These are phyloP conservation scores for Liodrosophila aerea DNA, from an alignment of 2,888 invertebrate species.

Conservation along the genomic window DNA sequence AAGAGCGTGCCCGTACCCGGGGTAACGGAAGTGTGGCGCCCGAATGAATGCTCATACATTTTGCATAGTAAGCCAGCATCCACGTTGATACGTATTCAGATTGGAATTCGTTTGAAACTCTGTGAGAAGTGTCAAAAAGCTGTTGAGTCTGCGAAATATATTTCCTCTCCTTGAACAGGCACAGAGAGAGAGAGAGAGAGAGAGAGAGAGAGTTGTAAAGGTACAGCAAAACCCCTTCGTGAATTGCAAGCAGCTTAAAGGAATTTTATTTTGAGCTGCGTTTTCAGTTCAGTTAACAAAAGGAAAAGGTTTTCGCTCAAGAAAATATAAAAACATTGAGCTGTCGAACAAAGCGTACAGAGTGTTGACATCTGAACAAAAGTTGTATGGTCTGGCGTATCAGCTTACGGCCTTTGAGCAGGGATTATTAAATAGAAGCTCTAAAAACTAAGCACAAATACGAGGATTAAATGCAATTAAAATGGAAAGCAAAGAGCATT, in stretches of 20 bases:
- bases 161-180: slow-evolving; percentile 8
- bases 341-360: slow-evolving; percentile 10
- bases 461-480: too few relatives aligned
- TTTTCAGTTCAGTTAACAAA: slow-evolving; percentile 12
- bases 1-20: slow-evolving; percentile 2
- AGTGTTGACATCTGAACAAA: too few relatives aligned
- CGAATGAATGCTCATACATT: slow-evolving; percentile 19
- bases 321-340: background rate
- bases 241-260: slow-evolving; percentile 8
- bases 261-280: slow-evolving; percentile 25
- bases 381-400: too few relatives aligned
- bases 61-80: slow-evolving; percentile 34
- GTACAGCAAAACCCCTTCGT: slow-evolving; percentile 1
- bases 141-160: slow-evolving; percentile 8
- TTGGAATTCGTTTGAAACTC: background rate
- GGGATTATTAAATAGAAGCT: too few relatives aligned
- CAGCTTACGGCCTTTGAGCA: too few relatives aligned
- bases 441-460: too few relatives aligned
- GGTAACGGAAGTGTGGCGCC: slow-evolving; percentile 16
- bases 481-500: too few relatives aligned
- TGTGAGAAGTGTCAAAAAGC: slow-evolving; percentile 36
- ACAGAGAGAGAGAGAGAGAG: background rate
- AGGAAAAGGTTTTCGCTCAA: background rate
- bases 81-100: slow-evolving; percentile 8
- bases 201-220: slow-evolving; percentile 1